These are phyloP conservation scores for Pholis gunnellus DNA, from an alignment of 2,113 vertebrate species.

Conservation along the genomic window DNA sequence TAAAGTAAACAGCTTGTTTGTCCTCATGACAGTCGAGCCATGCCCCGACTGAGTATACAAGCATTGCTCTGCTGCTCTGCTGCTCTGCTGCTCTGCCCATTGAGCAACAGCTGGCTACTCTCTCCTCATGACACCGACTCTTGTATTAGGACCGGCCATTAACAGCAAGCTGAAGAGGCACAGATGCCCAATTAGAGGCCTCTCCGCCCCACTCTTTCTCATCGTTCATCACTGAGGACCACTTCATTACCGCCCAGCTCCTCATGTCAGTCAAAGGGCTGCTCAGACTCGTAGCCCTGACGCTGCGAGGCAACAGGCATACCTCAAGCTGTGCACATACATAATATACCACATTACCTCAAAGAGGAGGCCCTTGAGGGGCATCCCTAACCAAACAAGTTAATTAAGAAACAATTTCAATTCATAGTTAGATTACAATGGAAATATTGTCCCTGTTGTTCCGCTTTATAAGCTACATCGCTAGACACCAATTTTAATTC, in stretches of 20 bases:
- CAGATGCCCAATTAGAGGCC: conserved; percentile 56
- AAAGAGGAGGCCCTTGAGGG: neutral
- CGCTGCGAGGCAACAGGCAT: conserved; percentile 19
- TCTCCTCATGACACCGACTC: conserved; percentile 18
- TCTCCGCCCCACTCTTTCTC: conserved; percentile 33
- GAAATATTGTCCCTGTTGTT: neutral
- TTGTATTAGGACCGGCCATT: conserved; percentile 47
- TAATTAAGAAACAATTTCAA: conserved; percentile 2
- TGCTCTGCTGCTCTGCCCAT: neutral
- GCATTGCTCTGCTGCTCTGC: neutral
- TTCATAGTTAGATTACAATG: neutral
- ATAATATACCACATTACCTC: neutral
- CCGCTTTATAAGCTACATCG: neutral
- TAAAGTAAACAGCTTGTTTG: conserved; percentile 12
- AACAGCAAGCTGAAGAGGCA: conserved; percentile 44
- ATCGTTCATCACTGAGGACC: conserved; percentile 45
- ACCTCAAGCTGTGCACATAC: conserved; percentile 28
- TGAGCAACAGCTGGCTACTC: conserved; percentile 2
- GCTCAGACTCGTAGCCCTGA: conserved; percentile 3
- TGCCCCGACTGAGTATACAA: neutral
- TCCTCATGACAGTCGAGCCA: neutral
- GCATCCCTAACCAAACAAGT: neutral
- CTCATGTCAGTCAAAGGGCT: conserved; percentile 36
- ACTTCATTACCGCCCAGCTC: conserved; percentile 65
- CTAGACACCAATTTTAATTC: neutral